Evolutionary conservation across 2,797 vertebrate species (phyloP), one percentile per base, ranked within the genome.

Genomic region (Tangara arthus): DNA sequence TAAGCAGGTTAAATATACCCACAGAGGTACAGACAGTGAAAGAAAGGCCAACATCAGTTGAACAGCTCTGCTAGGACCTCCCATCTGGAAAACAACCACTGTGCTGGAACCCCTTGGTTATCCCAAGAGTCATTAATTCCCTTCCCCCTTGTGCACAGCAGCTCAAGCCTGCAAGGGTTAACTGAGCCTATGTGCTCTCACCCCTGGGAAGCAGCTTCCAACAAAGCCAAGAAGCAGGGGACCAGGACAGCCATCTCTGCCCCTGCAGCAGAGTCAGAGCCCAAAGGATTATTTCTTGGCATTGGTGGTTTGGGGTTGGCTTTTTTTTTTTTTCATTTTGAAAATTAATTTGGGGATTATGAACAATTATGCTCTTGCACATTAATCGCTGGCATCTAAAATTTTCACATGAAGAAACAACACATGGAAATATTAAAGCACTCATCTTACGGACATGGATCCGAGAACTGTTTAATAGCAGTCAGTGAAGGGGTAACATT

Each of bases 381-480:
- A 9, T 91, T 93, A 95, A 96, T 91, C 0, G 1, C 78, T 93
- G 80, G 65, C 69, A 93, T 93, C 96, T 97, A 96, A 97, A 97
- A 93, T 95, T 93, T 96, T 96, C 91, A 97, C 82, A 96, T 91
- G 89, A 97, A 98, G 91, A 96, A 95, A 96, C 94, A 93, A 94
- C 89, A 94, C 96, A 23, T 90, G 93, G 75, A 97, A 97, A 98
- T 97, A 98, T 96, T 97, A 91, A 98, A 97, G 92, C 97, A 96
- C 96, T 97, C 94, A 96, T 96, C 97, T 97, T 97, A 97, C 13
- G 93, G 93, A 96, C 89, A 47, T 97, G 96, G 96, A 97, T 94
- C 97, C 93, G 97, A 96, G 96, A 97, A 97, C 96, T 96, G 97
- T 98, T 98, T 97, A 98, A 98, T 98, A 98, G 95, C 96, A 97